Evolutionary conservation across 2,113 vertebrate species (phyloP).

Genomic region (Grantiella picta): DNA sequence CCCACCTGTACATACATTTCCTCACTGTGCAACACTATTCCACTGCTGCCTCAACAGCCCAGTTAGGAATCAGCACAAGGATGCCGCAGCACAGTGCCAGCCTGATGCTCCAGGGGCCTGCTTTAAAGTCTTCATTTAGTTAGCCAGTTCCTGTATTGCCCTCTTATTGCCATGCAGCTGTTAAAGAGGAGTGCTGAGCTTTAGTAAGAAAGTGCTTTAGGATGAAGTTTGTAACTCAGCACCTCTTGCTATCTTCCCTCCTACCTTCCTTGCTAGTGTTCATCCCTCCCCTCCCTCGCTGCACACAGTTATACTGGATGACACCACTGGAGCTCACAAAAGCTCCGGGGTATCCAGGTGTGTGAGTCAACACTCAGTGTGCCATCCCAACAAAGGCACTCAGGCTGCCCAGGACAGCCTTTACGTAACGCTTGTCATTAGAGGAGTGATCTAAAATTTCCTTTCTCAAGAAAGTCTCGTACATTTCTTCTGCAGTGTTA

Average conservation of each 20-base stretch:
- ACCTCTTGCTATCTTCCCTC: not conserved
- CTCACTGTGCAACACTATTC: rapidly evolving
- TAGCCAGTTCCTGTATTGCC: not conserved
- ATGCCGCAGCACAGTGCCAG: not conserved
- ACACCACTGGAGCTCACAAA: rapidly evolving
- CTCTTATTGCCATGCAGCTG: not conserved
- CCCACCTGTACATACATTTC: rapidly evolving
- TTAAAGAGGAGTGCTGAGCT: not conserved
- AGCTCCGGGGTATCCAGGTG: not conserved
- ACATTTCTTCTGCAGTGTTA: not conserved
- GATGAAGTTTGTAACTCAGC: not conserved
- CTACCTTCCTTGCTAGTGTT: not conserved
- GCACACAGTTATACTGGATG: not conserved
- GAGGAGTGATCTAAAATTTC: not conserved
- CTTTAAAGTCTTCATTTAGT: not conserved
- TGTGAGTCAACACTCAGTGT: rapidly evolving
- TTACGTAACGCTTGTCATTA: not conserved
- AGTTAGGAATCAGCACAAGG: not conserved
- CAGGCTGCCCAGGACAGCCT: not conserved
- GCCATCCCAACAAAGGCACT: not conserved
- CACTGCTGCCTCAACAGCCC: not conserved
- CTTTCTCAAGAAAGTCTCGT: not conserved
- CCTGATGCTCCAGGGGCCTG: not conserved
- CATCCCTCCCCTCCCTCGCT: not conserved
- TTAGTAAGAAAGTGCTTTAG: not conserved